Base-by-base conservation (phyloP, 2,888 invertebrate genomes). In the Eutolmus rufibarbis region DNA sequence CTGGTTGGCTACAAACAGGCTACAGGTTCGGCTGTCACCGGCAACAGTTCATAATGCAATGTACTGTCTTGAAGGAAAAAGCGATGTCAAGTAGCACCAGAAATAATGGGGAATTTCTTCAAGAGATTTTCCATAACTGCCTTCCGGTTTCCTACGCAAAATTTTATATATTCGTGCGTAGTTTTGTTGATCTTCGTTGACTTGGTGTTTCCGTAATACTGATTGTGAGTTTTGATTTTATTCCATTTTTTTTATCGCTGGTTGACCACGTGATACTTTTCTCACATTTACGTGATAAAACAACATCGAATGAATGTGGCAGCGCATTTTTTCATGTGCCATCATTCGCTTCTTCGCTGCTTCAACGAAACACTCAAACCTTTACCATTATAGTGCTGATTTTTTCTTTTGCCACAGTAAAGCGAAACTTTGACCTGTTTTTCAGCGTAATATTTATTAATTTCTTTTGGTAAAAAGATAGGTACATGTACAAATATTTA, bases 211-310 rank as follows among this genome's bases (percentile, higher is more conserved):
- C 57, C 57, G 23, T 66, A 23, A 66, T 40, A 40, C 40, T 12
- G 12, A 66, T 66, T 77, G 16, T 77, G 57, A 9, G 9, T 19
- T 23, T 23, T 57, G 12, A 66, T 9, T 12, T 66, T 28, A 9
- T 12, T 19, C 9, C 12, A 9, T 66, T 56, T n/a, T 56, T 66
- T 23, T 66, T 78, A 19, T 9, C 34, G 56, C 19, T 82, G 8
- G 8, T 34, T n/a, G 74, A 74, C 37, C 46, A 85, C 74, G 74
- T 85, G 74, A 85, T 74, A 74, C 74, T n/a, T 74, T 85, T 85
- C 85, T 85, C 85, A 85, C 85, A 74, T 85, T 74, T 74, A 85
- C 46, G 19, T 19, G n/a, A 40, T 34, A 76, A 34, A 37, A 40
- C 8, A 34, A 14, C 5, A n/a, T 31, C 37, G 76, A 76, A 76